These are phyloP conservation scores for Anabacerthia variegaticeps DNA, from an alignment of 2,797 vertebrate species.

Conservation along the genomic window DNA sequence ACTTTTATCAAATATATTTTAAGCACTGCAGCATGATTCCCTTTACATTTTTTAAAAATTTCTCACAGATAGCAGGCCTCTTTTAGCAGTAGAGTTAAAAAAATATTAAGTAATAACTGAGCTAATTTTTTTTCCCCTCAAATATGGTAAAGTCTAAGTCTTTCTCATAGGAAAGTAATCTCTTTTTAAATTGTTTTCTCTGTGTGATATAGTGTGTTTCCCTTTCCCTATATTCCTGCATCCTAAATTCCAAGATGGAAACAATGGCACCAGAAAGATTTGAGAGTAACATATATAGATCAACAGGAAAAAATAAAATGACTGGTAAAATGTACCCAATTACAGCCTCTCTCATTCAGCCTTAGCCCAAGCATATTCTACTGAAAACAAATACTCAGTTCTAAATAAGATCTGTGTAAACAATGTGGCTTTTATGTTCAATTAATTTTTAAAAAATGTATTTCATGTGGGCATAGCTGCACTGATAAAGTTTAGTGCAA, in stretches of 20 bases:
- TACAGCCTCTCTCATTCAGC: background rate
- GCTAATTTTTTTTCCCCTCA: background rate
- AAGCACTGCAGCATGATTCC: constrained; percentile 30
- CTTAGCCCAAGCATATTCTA: background rate
- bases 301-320: background rate
- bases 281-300: background rate
- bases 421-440: background rate
- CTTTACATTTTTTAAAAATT: background rate
- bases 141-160: background rate
- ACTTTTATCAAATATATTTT: constrained; percentile 72
- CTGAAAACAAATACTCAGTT: background rate
- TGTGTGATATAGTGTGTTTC: background rate
- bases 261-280: background rate
- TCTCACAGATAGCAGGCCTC: background rate
- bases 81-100: constrained; percentile 31
- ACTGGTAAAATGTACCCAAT: background rate
- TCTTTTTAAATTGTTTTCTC: background rate
- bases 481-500: background rate
- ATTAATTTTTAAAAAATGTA: background rate
- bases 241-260: background rate
- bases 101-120: constrained; percentile 30
- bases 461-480: background rate
- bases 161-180: constrained; percentile 12
- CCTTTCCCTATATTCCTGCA: background rate
- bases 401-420: background rate